These are phyloP conservation scores for Cryptus armator DNA, from an alignment of 2,888 invertebrate species.

Conservation along the genomic window DNA sequence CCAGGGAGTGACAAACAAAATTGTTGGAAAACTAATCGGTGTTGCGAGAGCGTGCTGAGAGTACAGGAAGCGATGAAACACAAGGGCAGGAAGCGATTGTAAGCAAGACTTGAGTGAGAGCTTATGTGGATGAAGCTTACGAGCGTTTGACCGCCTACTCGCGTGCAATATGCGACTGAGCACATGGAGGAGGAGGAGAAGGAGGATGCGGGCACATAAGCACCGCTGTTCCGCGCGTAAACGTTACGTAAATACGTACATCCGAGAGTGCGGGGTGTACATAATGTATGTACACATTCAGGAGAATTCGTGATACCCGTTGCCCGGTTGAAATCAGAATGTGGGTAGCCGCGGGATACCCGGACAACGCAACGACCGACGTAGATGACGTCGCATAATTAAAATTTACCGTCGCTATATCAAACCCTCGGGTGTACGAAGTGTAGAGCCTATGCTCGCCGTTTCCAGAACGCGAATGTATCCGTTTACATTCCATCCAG, in stretches of 20 bases:
- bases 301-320: constrained; percentile 58
- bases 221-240: not conserved
- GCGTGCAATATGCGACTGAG: constrained; percentile 22
- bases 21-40: not conserved
- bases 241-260: constrained; percentile 2
- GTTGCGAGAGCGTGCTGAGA: too few relatives aligned
- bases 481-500: constrained; percentile 19
- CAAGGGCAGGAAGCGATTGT: not conserved
- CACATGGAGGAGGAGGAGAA: not conserved
- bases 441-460: not conserved
- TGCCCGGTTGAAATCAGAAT: constrained; percentile 73
- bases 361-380: constrained; percentile 55
- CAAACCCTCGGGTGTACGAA: constrained; percentile 49
- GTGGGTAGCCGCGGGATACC: constrained; percentile 68
- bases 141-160: constrained; percentile 22
- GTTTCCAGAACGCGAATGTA: not conserved
- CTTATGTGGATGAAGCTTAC: constrained; percentile 17
- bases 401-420: constrained; percentile 78
- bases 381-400: constrained; percentile 74
- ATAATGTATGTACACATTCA: constrained; percentile 19
- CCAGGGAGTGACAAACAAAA: not conserved
- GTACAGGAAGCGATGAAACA: not conserved
- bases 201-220: not conserved
- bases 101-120: constrained; percentile 1
- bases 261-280: constrained; percentile 1